Conservation (phyloP, 2,113 vertebrate species). For the Gopherus evgoodei region DNA sequence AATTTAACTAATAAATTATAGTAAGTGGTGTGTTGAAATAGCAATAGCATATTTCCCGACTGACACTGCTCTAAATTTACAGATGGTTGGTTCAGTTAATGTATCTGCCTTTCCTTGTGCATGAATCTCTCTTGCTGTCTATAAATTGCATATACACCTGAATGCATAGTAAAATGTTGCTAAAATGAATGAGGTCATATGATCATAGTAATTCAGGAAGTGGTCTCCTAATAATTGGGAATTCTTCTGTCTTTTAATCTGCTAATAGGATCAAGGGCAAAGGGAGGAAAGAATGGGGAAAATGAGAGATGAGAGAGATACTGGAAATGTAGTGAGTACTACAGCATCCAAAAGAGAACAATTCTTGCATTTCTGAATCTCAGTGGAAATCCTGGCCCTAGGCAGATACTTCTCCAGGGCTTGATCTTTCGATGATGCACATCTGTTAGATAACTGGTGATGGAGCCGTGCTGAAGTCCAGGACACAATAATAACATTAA, state of each 20-base stretch:
- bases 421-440: neutral
- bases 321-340: neutral
- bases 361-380: neutral
- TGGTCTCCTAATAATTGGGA: neutral
- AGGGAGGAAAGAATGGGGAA: neutral
- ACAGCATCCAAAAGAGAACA: neutral
- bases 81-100: fast-evolving
- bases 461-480: neutral
- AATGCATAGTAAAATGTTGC: neutral
- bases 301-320: neutral
- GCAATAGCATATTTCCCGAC: neutral
- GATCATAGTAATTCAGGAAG: neutral
- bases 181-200: neutral
- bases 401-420: neutral
- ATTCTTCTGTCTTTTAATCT: neutral
- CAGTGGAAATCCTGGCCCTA: neutral
- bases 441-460: neutral
- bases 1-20: constrained; percentile 70
- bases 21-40: constrained; percentile 18
- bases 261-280: neutral
- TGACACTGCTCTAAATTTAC: neutral
- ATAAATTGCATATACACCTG: neutral
- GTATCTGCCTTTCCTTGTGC: fast-evolving
- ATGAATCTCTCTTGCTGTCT: neutral
- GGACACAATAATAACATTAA: neutral